These are phyloP conservation scores for Leptinotarsa texana DNA, from an alignment of 1,140 invertebrate genomes.

Conservation along the genomic window DNA sequence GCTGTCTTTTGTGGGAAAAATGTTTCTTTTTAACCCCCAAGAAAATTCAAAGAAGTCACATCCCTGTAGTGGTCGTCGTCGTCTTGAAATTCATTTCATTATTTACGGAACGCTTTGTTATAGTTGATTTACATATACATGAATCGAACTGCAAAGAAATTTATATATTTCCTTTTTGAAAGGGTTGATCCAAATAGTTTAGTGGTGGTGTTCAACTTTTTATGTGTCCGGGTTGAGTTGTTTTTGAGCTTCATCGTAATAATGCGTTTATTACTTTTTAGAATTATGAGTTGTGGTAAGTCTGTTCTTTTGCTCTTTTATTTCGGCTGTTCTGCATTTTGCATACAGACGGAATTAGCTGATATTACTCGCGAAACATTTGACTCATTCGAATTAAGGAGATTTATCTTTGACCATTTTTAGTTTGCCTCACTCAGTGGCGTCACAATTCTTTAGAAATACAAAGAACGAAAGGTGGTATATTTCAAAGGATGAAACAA, in stretches of 20 bases:
- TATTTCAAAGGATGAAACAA: no score
- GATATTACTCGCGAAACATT: slow-evolving; percentile 18
- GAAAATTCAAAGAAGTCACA: not conserved
- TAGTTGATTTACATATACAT: slow-evolving; percentile 35
- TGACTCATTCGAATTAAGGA: slow-evolving; percentile 12
- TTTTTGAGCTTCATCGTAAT: slow-evolving; percentile 21
- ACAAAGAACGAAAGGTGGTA: no score
- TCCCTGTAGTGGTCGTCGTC: not conserved
- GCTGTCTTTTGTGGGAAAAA: no score
- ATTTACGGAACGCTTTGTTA: slow-evolving; percentile 31
- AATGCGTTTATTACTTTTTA: slow-evolving; percentile 25
- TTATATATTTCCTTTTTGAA: slow-evolving; percentile 35
- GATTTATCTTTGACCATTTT: slow-evolving; percentile 2
- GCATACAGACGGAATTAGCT: slow-evolving; percentile 21
- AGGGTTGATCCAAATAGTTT: slow-evolving; percentile 32
- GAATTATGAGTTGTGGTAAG: slow-evolving; percentile 10
- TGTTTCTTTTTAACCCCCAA: not conserved
- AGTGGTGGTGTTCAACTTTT: slow-evolving; percentile 31
- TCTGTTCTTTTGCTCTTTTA: slow-evolving; percentile 22
- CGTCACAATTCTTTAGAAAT: no score
- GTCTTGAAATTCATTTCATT: slow-evolving; percentile 31
- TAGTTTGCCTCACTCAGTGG: not conserved
- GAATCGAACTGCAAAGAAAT: slow-evolving; percentile 34
- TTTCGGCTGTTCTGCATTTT: slow-evolving; percentile 13
- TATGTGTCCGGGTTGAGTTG: slow-evolving; percentile 20